phyloP scores from a whole-genome alignment of 2,888 invertebrate species.

The Leistus spinibarbis region DNA sequence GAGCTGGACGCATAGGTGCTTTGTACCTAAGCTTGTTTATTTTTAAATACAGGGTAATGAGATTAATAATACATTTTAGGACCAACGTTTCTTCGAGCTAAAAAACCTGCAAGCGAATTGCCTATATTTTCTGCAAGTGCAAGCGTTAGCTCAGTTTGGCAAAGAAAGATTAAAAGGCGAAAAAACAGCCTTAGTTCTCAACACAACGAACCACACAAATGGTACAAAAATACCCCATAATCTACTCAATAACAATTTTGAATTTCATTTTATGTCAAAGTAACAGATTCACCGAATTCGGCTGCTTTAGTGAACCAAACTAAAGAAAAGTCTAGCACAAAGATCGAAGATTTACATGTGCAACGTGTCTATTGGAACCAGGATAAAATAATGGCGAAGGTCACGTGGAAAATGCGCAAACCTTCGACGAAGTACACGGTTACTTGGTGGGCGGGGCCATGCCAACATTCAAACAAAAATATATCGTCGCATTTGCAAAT shows the following conservation, averaged over 20 bases:
- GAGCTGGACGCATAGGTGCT: too few species aligned
- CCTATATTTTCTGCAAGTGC: slow-evolving; percentile 79
- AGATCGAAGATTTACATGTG: slow-evolving; percentile 52
- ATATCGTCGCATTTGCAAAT: slow-evolving; percentile 57
- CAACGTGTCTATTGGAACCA: slow-evolving; percentile 52
- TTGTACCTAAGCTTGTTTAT: too few species aligned
- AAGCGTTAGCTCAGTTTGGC: slow-evolving; percentile 74
- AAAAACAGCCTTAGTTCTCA: slow-evolving; percentile 72
- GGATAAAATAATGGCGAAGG: slow-evolving; percentile 51
- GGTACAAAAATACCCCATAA: slow-evolving; percentile 45
- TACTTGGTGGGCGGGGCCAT: slow-evolving; percentile 54
- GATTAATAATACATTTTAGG: slow-evolving; percentile 59
- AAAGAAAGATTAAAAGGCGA: slow-evolving; percentile 71
- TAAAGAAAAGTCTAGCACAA: slow-evolving; percentile 19
- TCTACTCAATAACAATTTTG: not conserved
- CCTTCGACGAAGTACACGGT: slow-evolving; percentile 50
- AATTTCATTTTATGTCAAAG: not conserved
- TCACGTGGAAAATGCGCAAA: slow-evolving; percentile 51
- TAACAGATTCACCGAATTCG: slow-evolving; percentile 28
- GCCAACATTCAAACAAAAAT: slow-evolving; percentile 55
- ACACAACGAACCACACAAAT: slow-evolving; percentile 66
- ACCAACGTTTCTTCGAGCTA: slow-evolving; percentile 68
- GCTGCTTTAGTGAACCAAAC: slow-evolving; percentile 13
- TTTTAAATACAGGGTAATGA: too few species aligned
- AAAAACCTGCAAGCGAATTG: slow-evolving; percentile 70